Percentiles rank a stretch among this genome's conserved stretches.
Evolutionary conservation across 2,113 vertebrate genomes (phyloP).

Genomic region (Parus major): DNA sequence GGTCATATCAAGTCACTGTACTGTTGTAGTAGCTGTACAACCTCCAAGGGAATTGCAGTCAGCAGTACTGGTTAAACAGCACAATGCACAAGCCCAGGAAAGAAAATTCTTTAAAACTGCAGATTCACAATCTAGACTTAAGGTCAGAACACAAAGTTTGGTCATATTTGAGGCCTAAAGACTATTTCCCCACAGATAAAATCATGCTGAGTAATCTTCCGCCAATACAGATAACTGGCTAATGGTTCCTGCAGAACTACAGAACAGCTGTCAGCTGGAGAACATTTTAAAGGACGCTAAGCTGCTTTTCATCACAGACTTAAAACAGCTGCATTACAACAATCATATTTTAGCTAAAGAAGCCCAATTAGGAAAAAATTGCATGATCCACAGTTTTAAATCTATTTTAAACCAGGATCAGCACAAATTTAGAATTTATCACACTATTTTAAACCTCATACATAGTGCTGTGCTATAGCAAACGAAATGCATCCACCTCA

Average conservation of each 20-base stretch:
- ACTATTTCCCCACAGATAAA: not conserved
- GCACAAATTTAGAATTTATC: not conserved
- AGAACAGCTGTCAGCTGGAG: not conserved
- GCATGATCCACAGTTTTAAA: not conserved
- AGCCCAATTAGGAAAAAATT: not conserved
- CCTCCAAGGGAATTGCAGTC: not conserved
- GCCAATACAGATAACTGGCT: not conserved
- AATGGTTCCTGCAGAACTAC: not conserved
- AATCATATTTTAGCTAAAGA: not conserved
- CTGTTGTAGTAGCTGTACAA: not conserved
- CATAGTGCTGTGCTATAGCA: not conserved
- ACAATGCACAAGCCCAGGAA: not conserved
- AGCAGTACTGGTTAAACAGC: not conserved
- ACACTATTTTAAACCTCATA: not conserved
- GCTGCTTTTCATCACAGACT: slow-evolving; percentile 4
- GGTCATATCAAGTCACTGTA: not conserved
- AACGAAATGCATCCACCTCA: not conserved
- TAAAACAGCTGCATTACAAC: not conserved
- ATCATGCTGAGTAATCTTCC: not conserved
- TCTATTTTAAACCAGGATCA: slow-evolving; percentile 5
- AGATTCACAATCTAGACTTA: not conserved
- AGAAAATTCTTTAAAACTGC: not conserved
- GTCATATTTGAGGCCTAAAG: not conserved
- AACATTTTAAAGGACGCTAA: not conserved
- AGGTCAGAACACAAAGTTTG: not conserved